Conservation (phyloP, 1,140 invertebrate species). For the Penaeus chinensis region DNA sequence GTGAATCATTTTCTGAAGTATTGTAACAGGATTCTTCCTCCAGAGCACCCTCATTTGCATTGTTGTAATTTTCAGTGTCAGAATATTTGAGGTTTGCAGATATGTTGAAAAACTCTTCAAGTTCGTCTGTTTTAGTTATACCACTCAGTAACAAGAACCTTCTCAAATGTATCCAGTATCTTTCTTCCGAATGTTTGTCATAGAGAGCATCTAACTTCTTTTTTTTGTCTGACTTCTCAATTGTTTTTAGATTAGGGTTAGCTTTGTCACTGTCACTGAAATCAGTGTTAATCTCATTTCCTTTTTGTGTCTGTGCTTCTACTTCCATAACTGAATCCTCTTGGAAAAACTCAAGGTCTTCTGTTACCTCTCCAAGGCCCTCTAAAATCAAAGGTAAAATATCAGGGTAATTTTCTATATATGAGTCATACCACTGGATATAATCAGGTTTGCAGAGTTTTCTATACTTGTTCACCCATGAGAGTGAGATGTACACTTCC, state of each 20-base stretch:
- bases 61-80: background rate
- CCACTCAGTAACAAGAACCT: constrained; percentile 18
- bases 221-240: background rate
- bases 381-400: constrained; percentile 38
- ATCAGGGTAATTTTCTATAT: constrained; percentile 40
- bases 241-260: background rate
- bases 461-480: constrained; percentile 47
- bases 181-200: constrained; percentile 21
- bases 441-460: constrained; percentile 16
- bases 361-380: constrained; percentile 18
- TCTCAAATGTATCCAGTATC: constrained; percentile 50
- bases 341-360: background rate
- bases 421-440: constrained; percentile 45
- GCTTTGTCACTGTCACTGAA: too few relatives aligned
- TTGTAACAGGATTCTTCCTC: background rate
- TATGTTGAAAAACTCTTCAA: constrained; percentile 17
- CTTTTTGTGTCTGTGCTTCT: too few relatives aligned
- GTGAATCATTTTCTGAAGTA: too few relatives aligned
- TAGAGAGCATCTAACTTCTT: constrained; percentile 39
- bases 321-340: background rate
- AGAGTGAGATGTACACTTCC: constrained; percentile 43
- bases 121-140: background rate
- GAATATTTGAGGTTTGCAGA: background rate
- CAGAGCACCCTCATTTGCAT: background rate
- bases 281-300: too few relatives aligned